Evolutionary conservation across 2,113 vertebrate genomes (phyloP), one percentile per base, ranked within the genome.

Genomic region (Budorcas taxicolor): DNA sequence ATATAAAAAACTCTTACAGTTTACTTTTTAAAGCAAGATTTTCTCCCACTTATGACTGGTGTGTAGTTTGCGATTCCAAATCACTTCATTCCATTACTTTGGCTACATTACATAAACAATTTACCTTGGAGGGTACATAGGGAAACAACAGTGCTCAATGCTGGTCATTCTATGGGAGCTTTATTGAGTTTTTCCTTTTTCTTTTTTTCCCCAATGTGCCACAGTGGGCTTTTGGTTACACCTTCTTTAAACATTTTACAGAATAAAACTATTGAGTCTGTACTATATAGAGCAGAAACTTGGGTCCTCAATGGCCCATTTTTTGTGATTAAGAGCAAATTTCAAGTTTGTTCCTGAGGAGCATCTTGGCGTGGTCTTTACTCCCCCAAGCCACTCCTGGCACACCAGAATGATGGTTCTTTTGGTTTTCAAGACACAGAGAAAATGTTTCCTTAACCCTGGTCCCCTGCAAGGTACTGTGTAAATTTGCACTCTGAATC

Each of bases 201-300:
- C 11, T n/a, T 19, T 31, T 55, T 53, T 55, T n/a, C 43, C 50
- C n/a, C 31, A 89, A 52, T 57, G 19, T 60, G 82, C 55, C 25
- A 31, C 60, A 3, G 7, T 43, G n/a, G 52, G 21, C 45, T 85
- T 96, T 74, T 25, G 33, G 25, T 97, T 40, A 80, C 31, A 58
- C n/a, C 5, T 76, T 87, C 62, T 57, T 92, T 81, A 84, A 90
- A 95, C 40, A 64, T 92, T 90, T 64, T 81, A 62, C 2, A 5
- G 80, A 76, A 76, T 87, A 50, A 94, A 97, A 85, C 83, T 27
- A 64, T 57, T 33, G 88, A 90, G 52, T 83, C 80, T 90, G 25
- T 55, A n/a, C 23, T 60, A 21, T 16, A 45, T 80, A 62, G 76
- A 90, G 92, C 31, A 81, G 31, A 96, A 84, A 53, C 36, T 31